phyloP scores from a whole-genome alignment of 2,797 vertebrate genomes.

The Danio albolineatus region DNA sequence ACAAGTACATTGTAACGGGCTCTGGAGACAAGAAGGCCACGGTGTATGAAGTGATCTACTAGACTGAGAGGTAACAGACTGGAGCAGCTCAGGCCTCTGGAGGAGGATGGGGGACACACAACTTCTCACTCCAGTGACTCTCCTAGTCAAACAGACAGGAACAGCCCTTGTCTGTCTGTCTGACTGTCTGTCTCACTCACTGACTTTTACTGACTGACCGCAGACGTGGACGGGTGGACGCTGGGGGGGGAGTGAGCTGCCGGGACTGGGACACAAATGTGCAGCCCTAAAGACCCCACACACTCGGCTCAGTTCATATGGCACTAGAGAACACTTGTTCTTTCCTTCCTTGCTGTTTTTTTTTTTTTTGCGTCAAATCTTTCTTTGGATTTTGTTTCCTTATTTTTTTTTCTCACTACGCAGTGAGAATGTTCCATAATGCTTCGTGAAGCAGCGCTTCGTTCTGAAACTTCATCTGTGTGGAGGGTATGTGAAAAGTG shows the following conservation, averaged over 20 bases:
- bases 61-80: constrained; percentile 60
- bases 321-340: constrained; percentile 76
- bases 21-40: constrained; percentile 89
- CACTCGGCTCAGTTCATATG: constrained; percentile 69
- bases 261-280: constrained; percentile 52
- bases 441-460: constrained; percentile 80
- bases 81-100: constrained; percentile 54
- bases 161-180: constrained; percentile 72
- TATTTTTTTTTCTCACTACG: constrained; percentile 69
- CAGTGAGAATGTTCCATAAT: constrained; percentile 77
- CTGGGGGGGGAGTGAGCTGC: constrained; percentile 64
- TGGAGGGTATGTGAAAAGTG: constrained; percentile 93
- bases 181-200: constrained; percentile 50
- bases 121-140: constrained; percentile 66
- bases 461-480: constrained; percentile 77
- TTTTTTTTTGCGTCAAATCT: constrained; percentile 59
- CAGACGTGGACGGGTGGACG: constrained; percentile 60
- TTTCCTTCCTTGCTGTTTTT: constrained; percentile 61
- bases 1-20: constrained; percentile 88
- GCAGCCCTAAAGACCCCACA: constrained; percentile 67
- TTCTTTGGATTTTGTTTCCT: constrained; percentile 71
- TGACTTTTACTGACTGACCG: constrained; percentile 37
- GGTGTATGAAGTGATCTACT: constrained; percentile 88
- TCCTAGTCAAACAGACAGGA: constrained; percentile 73
- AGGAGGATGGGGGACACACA: constrained; percentile 53